Evolutionary conservation across 2,797 vertebrate genomes (phyloP).

Genomic region (Rhinella marina): DNA sequence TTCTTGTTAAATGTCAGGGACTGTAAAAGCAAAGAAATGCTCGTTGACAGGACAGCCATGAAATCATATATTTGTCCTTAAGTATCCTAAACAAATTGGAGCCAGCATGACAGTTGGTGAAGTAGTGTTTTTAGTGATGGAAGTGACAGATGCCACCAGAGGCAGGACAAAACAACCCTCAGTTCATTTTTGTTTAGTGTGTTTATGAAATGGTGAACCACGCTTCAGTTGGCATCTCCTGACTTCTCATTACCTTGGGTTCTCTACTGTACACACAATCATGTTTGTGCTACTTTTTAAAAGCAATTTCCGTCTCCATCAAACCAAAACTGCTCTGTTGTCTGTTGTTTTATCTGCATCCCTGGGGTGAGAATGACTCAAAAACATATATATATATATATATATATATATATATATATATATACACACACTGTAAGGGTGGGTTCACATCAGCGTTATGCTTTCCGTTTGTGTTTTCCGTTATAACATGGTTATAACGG

Average conservation of each 20-base stretch:
- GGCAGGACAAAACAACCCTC: slow-evolving; percentile 60
- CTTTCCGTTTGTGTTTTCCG: too few relatives aligned
- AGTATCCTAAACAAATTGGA: slow-evolving; percentile 54
- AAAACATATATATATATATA: background rate
- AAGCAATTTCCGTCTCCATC: slow-evolving; percentile 51
- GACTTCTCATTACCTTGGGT: slow-evolving; percentile 59
- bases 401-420: too few relatives aligned
- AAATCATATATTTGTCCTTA: slow-evolving; percentile 49
- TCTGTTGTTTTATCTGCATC: slow-evolving; percentile 31
- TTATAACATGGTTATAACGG: too few relatives aligned
- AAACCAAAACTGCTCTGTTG: slow-evolving; percentile 35
- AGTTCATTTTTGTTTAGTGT: slow-evolving; percentile 63
- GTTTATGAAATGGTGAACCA: slow-evolving; percentile 59
- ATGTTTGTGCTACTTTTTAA: slow-evolving; percentile 48
- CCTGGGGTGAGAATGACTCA: slow-evolving; percentile 30
- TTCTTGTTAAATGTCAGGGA: slow-evolving; percentile 8
- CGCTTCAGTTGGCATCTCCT: slow-evolving; percentile 60
- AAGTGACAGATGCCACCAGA: slow-evolving; percentile 68
- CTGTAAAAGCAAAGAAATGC: slow-evolving; percentile 11
- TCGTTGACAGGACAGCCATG: slow-evolving; percentile 20
- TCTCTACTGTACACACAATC: slow-evolving; percentile 52
- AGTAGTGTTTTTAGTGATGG: slow-evolving; percentile 67
- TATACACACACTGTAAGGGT: background rate
- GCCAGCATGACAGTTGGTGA: slow-evolving; percentile 60
- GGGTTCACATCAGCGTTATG: too few relatives aligned